phyloP scores from a whole-genome alignment of 1,140 invertebrate species.

The Euwallacea fornicatus region DNA sequence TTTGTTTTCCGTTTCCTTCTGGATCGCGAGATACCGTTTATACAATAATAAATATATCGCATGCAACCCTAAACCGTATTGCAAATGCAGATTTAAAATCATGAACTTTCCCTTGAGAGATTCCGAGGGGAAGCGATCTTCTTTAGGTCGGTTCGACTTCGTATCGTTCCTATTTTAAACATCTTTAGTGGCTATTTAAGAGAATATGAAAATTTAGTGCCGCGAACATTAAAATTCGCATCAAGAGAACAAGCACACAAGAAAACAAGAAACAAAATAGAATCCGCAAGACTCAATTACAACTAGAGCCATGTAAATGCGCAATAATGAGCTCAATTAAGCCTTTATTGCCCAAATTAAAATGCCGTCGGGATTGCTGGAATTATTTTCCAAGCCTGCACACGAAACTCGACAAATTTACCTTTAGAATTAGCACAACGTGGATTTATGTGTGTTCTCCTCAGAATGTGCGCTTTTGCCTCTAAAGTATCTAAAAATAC shows the following conservation, averaged over 20 bases:
- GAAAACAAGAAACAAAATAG: slow-evolving; percentile 25
- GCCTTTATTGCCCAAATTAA: slow-evolving; percentile 28
- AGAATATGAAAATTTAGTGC: too few species aligned
- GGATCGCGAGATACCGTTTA: neutral
- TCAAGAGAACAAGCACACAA: neutral
- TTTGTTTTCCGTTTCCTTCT: slow-evolving; percentile 2
- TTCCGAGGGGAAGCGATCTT: too few species aligned
- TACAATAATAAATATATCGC: too few species aligned
- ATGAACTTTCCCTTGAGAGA: too few species aligned
- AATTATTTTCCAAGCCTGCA: slow-evolving; percentile 23
- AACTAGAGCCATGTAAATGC: slow-evolving; percentile 34
- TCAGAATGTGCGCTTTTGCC: too few species aligned
- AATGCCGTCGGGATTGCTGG: slow-evolving; percentile 26
- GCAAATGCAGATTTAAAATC: too few species aligned
- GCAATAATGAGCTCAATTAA: slow-evolving; percentile 32
- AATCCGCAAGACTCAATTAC: slow-evolving; percentile 28
- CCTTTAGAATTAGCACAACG: neutral
- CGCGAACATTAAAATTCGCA: neutral
- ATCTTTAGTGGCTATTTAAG: too few species aligned
- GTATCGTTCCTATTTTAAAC: too few species aligned
- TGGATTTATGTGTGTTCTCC: neutral
- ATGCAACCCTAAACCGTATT: too few species aligned
- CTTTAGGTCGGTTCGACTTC: too few species aligned
- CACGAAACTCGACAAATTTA: slow-evolving; percentile 19
- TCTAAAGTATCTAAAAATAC: neutral